Conservation (phyloP, 2,113 vertebrate genomes). For the Halichoeres trimaculatus region DNA sequence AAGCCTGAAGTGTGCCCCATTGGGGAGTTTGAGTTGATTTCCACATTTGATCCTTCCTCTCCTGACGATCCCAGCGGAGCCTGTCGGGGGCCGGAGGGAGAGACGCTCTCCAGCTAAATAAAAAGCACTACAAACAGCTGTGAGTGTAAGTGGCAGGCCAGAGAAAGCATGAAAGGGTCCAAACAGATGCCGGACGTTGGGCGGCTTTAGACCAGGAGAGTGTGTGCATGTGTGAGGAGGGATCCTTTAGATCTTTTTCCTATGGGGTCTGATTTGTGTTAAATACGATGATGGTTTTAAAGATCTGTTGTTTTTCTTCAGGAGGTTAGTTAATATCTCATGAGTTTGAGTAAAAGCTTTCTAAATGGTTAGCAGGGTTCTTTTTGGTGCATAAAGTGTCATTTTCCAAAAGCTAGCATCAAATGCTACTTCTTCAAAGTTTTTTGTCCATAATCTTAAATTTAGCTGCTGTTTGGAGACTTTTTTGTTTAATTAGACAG, state of each 20-base stretch:
- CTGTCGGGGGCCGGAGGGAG: conserved; percentile 21
- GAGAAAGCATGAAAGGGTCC: conserved; percentile 39
- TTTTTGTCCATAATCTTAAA: too few relatives aligned
- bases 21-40: conserved; percentile 60
- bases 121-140: conserved; percentile 26
- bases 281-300: not conserved
- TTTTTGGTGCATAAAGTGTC: too few relatives aligned
- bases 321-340: not conserved
- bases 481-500: too few relatives aligned
- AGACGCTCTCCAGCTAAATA: conserved; percentile 37
- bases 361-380: too few relatives aligned
- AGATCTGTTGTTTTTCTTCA: not conserved
- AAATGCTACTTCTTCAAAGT: too few relatives aligned
- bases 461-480: too few relatives aligned
- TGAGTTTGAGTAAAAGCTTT: not conserved
- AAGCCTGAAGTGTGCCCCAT: conserved; percentile 72
- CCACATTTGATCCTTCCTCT: conserved; percentile 59
- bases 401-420: not conserved
- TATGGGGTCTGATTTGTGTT: not conserved
- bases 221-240: not conserved
- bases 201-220: not conserved
- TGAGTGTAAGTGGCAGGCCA: conserved; percentile 7
- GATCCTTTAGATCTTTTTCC: not conserved
- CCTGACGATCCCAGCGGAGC: conserved; percentile 32
- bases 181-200: conserved; percentile 9